phyloP scores from a whole-genome alignment of 1,140 invertebrate genomes.

The Drosophila arawakana region DNA sequence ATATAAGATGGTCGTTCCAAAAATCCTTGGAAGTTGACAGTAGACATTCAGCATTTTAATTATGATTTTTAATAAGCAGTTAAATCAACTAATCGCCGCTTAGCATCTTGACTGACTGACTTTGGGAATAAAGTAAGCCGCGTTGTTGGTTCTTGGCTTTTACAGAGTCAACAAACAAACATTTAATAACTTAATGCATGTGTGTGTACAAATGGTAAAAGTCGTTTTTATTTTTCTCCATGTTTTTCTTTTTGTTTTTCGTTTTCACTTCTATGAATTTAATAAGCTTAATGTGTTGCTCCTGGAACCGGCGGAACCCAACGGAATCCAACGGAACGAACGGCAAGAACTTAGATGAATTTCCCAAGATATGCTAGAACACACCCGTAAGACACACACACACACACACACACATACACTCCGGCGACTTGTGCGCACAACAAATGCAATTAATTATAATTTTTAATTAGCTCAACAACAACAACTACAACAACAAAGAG shows the following conservation, averaged over 20 bases:
- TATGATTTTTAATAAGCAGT: constrained; percentile 79
- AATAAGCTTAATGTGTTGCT: constrained; percentile 79
- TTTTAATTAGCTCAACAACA: constrained; percentile 74
- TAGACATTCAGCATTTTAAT: constrained; percentile 43
- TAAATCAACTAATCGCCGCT: constrained; percentile 75
- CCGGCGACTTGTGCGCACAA: constrained; percentile 60
- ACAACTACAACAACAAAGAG: constrained; percentile 32
- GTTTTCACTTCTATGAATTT: constrained; percentile 62
- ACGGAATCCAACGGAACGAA: constrained; percentile 17
- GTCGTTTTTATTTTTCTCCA: constrained; percentile 16
- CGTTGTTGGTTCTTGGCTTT: constrained; percentile 47
- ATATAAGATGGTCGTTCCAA: neutral
- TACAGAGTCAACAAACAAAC: constrained; percentile 33
- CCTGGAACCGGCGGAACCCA: constrained; percentile 14
- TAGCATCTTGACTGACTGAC: constrained; percentile 67
- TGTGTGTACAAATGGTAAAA: constrained; percentile 40
- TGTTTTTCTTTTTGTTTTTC: constrained; percentile 33
- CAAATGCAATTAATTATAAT: constrained; percentile 82
- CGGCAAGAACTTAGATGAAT: constrained; percentile 75
- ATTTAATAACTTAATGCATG: constrained; percentile 79
- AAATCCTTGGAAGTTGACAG: neutral
- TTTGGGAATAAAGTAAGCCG: constrained; percentile 50
- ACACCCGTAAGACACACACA: constrained; percentile 68
- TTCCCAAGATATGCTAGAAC: constrained; percentile 78
- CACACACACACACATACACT: constrained; percentile 49